A percentile compares a stretch with the other conserved stretches of the same genome.
phyloP scores from a whole-genome alignment of 2,797 vertebrate genomes.

The Crenichthys baileyi region DNA sequence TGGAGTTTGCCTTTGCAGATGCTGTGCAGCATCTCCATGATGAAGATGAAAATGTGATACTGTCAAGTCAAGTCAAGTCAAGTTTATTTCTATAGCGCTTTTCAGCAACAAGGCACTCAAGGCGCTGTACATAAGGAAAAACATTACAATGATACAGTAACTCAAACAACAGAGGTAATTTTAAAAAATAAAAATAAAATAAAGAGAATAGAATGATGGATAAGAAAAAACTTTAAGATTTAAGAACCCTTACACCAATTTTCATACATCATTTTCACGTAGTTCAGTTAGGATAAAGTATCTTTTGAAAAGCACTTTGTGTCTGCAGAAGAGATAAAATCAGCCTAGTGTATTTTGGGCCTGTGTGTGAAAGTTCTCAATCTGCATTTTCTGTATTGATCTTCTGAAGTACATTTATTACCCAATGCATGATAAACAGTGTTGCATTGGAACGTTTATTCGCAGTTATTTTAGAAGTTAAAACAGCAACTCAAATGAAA shows the following conservation, averaged over 20 bases:
- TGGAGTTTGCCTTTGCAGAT: neutral
- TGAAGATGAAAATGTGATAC: slow-evolving; percentile 1
- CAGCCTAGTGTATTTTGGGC: neutral
- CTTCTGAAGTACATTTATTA: neutral
- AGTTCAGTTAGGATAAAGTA: neutral
- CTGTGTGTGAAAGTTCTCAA: neutral
- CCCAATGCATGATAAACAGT: neutral
- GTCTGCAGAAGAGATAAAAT: neutral
- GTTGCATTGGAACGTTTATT: neutral
- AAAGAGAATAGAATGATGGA: too few relatives aligned
- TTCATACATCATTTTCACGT: neutral
- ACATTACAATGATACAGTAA: too few relatives aligned
- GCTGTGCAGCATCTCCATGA: neutral
- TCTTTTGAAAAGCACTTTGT: neutral
- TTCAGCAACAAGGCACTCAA: too few relatives aligned
- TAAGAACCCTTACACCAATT: neutral
- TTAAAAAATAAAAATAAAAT: too few relatives aligned
- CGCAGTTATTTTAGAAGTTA: neutral
- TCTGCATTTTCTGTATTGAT: neutral
- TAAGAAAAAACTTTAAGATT: too few relatives aligned
- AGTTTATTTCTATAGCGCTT: too few relatives aligned
- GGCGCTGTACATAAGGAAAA: too few relatives aligned
- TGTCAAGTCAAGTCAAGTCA: too few relatives aligned
- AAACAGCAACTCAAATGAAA: neutral
- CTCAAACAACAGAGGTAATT: too few relatives aligned